Conservation (phyloP, 2,797 vertebrate species). For the Silurus aristotelis region DNA sequence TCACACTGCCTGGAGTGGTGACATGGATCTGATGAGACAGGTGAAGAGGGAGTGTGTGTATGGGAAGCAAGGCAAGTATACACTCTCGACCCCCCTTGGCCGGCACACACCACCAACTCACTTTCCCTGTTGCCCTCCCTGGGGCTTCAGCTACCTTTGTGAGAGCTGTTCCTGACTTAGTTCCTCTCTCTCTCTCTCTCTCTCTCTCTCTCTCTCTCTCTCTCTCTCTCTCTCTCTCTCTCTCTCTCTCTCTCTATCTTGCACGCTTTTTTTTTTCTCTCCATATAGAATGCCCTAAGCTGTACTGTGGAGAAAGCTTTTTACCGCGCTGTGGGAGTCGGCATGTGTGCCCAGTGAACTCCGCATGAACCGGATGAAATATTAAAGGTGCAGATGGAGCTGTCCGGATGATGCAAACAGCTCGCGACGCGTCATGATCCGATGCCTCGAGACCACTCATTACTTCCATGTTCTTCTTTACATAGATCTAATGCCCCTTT, state of each 20-base stretch:
- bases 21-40: constrained; percentile 98
- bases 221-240: constrained; percentile 79
- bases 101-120: constrained; percentile 49
- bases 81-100: constrained; percentile 55
- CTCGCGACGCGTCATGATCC: constrained; percentile 96
- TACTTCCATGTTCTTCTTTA: constrained; percentile 90
- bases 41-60: constrained; percentile 75
- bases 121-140: constrained; percentile 76
- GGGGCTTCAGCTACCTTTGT: constrained; percentile 82
- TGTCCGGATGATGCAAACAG: constrained; percentile 96
- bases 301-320: constrained; percentile 84
- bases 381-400: constrained; percentile 99
- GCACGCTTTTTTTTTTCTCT: constrained; percentile 72
- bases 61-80: constrained; percentile 59
- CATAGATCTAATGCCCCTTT: constrained; percentile 91
- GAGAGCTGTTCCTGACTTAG: constrained; percentile 76
- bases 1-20: constrained; percentile 84
- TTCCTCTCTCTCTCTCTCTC: constrained; percentile 80
- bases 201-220: constrained; percentile 80
- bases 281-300: constrained; percentile 87
- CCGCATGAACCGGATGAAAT: constrained; percentile 98
- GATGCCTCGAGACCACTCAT: constrained; percentile 89
- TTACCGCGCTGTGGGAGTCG: constrained; percentile 63
- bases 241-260: constrained; percentile 68
- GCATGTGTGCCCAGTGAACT: constrained; percentile 89